Base-by-base conservation (phyloP, 2,888 invertebrate genomes). In the Acanthococcus lagerstroemiae region DNA sequence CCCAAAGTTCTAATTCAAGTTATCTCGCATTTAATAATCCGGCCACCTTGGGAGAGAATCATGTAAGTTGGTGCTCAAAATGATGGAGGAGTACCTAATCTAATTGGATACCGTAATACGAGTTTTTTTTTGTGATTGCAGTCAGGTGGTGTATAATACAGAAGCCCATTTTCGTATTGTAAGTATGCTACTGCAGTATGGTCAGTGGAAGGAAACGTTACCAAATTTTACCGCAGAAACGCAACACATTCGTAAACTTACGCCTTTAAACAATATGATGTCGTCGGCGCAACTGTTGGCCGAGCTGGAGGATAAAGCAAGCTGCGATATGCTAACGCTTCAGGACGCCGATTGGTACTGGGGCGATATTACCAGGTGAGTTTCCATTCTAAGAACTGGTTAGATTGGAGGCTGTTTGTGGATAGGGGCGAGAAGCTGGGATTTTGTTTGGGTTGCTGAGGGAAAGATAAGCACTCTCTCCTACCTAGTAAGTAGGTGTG, bases 331-430 rank as follows among this genome's bases (percentile, higher is more conserved):
- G 1, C 69, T 68, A 21, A 69, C 72, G 19, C 77, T 84, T n/a
- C 80, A 85, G 76, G 88, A 89, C 72, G 88, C 88, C 3, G 94
- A 94, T 74, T 95, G 96, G 95, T 96, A 94, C 77, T 96, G 95
- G 95, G 95, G 95, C 30, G 89, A 90, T 74, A 91, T 95, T 71
- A 88, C 88, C 61, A 80, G 70, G 72, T 72, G 56, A 56, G 65
- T 58, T 37, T n/a, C 12, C 37, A 15, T 2, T 37, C 37, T 37
- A 37, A n/a, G 2, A 37, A 37, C 2, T 37, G 12, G 37, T 9
- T 30, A 9, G 37, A 37, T 50, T 30, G 17, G 26, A 55, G 30
- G 24, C 21, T 19, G 6, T 26, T 4, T 19, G n/a, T n/a, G n/a
- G n/a, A n/a, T n/a, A 50, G 7, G 52, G 9, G n/a, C 17, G 12